Conservation (phyloP, 2,888 invertebrate species). For the Athetis lepigone region DNA sequence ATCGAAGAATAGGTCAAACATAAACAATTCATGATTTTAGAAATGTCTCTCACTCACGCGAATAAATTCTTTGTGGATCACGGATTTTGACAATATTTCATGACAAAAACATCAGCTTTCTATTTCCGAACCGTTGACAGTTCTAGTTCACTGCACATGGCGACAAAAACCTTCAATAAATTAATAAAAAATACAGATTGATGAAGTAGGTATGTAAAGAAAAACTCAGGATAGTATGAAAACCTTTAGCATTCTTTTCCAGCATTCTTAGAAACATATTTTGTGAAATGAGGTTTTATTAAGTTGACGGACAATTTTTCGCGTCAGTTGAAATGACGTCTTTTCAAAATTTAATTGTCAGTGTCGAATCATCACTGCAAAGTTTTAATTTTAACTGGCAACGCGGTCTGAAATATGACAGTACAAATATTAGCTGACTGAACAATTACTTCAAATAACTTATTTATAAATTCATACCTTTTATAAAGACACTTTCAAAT, state of each 20-base stretch:
- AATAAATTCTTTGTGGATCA: slow-evolving; percentile 37
- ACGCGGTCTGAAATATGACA: too few species aligned
- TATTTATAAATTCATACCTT: slow-evolving; percentile 5
- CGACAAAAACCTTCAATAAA: neutral
- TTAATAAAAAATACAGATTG: neutral
- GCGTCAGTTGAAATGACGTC: too few species aligned
- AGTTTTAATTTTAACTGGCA: too few species aligned
- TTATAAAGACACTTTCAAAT: slow-evolving; percentile 7
- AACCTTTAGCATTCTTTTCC: neutral
- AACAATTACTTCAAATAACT: neutral
- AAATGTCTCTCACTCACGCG: slow-evolving; percentile 36
- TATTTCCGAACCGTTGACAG: neutral
- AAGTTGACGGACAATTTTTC: too few species aligned
- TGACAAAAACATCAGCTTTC: slow-evolving; percentile 15
- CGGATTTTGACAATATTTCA: slow-evolving; percentile 23
- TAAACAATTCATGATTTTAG: slow-evolving; percentile 24
- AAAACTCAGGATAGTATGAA: neutral
- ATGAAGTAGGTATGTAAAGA: neutral
- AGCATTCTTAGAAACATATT: too few species aligned
- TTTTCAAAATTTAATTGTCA: too few species aligned
- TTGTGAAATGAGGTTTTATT: too few species aligned
- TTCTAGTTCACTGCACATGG: slow-evolving; percentile 3
- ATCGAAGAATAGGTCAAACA: slow-evolving; percentile 47
- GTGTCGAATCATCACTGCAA: too few species aligned
- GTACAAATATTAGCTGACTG: too few species aligned